A percentile compares a stretch with the other conserved stretches of the same genome.
phyloP scores from a whole-genome alignment of 2,888 invertebrate genomes.

The Galerucella calmariensis region DNA sequence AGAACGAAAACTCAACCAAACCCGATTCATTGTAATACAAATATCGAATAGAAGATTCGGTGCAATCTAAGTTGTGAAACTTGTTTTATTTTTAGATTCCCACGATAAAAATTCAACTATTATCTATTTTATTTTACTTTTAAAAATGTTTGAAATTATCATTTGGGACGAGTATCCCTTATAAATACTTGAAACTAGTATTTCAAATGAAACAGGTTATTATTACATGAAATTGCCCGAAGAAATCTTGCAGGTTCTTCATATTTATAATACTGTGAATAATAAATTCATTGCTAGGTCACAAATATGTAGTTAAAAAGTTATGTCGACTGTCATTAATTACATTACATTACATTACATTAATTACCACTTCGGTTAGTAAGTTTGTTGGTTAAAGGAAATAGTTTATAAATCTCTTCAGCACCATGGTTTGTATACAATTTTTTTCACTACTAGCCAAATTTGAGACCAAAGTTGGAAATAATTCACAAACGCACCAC shows the following conservation, averaged over 20 bases:
- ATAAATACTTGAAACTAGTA: neutral
- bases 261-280: neutral
- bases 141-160: constrained; percentile 7
- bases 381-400: no score
- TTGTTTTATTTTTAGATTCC: constrained; percentile 14
- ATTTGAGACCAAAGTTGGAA: no score
- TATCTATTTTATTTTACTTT: constrained; percentile 9
- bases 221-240: neutral
- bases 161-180: neutral
- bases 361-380: no score
- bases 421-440: no score
- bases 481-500: no score
- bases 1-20: neutral
- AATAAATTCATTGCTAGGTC: no score
- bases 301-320: no score
- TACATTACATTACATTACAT: no score
- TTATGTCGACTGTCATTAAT: no score
- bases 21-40: constrained; percentile 2
- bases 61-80: neutral
- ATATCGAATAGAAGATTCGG: neutral
- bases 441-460: no score
- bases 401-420: no score
- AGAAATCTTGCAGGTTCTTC: neutral
- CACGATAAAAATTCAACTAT: constrained; percentile 16
- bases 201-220: neutral